Evolutionary conservation across 2,797 vertebrate genomes (phyloP).

Genomic region (Limosa lapponica): DNA sequence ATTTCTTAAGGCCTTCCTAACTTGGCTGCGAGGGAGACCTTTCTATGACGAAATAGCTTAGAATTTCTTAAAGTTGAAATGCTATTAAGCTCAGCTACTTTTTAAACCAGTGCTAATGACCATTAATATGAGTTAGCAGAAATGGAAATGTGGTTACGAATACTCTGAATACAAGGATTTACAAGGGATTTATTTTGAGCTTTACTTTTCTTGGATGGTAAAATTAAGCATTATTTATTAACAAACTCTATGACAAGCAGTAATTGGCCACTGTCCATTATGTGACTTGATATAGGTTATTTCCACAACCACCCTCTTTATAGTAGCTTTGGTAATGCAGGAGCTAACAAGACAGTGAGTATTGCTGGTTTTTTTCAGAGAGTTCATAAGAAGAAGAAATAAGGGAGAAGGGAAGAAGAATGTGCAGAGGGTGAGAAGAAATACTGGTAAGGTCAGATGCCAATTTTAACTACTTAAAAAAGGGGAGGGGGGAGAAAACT

Average conservation of each 20-base stretch:
- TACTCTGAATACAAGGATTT: neutral
- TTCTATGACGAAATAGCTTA: neutral
- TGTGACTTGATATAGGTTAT: neutral
- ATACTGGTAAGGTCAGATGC: conserved; percentile 58
- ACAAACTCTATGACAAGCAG: neutral
- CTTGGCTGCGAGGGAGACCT: neutral
- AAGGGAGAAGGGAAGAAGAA: conserved; percentile 10
- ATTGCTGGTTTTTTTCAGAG: neutral
- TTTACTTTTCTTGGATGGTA: neutral
- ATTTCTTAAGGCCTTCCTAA: neutral
- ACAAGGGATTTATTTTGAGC: neutral
- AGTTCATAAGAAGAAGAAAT: conserved; percentile 30
- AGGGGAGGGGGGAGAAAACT: neutral
- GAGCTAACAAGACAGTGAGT: neutral
- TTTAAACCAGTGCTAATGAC: neutral
- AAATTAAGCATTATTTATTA: neutral
- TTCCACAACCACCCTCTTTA: neutral
- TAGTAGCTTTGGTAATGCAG: neutral
- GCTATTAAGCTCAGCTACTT: neutral
- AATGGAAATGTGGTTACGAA: neutral
- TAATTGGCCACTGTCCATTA: neutral
- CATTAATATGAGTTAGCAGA: neutral
- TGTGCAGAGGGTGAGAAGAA: conserved; percentile 7
- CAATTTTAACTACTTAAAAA: conserved; percentile 54
- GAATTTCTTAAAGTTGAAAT: neutral